phyloP scores from a whole-genome alignment of 2,113 vertebrate genomes.

The Channa maculata region DNA sequence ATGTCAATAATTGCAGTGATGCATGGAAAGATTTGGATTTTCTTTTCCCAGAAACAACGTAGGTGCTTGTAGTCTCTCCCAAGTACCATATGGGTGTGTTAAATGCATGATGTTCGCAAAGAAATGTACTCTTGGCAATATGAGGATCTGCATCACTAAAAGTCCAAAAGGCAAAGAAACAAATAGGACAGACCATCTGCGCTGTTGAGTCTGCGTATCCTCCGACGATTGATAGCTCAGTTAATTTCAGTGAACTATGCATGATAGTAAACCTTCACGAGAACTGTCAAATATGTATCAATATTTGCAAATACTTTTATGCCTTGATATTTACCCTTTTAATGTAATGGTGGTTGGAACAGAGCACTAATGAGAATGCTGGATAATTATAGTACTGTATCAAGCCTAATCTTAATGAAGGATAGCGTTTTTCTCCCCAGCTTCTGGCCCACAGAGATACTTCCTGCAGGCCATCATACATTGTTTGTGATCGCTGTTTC shows the following conservation, averaged over 20 bases:
- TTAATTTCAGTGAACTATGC: not conserved
- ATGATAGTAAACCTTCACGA: not conserved
- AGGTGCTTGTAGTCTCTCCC: no score
- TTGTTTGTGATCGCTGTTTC: slow-evolving; percentile 24
- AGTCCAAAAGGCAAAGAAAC: no score
- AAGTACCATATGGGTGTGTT: no score
- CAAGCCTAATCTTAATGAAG: slow-evolving; percentile 8
- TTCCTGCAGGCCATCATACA: slow-evolving; percentile 12
- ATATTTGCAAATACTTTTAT: not conserved
- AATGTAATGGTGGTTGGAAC: not conserved
- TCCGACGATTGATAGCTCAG: not conserved
- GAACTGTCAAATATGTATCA: not conserved
- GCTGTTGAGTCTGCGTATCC: no score
- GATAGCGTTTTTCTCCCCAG: slow-evolving; percentile 1
- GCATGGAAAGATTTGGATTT: no score
- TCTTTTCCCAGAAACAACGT: no score
- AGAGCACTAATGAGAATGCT: slow-evolving; percentile 2
- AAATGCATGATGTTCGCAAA: no score
- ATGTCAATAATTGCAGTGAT: no score
- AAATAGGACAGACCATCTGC: no score
- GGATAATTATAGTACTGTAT: slow-evolving; percentile 13
- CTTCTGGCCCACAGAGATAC: not conserved
- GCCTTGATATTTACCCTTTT: not conserved
- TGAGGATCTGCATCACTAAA: no score
- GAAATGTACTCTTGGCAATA: no score